Percentiles rank a stretch among this genome's conserved stretches.
Evolutionary conservation across 1,140 invertebrate genomes (phyloP).

Genomic region (Thalassaphorura encarpata): DNA sequence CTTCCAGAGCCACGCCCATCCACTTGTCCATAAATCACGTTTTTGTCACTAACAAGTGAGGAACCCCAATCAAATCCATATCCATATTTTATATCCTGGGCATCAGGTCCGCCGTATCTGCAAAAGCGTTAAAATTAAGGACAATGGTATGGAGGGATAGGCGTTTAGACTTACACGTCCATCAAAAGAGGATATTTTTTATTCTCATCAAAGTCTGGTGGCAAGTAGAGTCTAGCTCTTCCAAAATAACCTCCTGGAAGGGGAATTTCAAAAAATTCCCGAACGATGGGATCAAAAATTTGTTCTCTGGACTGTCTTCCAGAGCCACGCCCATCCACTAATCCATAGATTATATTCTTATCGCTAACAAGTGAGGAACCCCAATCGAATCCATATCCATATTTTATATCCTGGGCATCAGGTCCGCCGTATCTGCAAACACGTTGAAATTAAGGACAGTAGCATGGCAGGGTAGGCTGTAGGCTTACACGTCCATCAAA

Average conservation of each 20-base stretch:
- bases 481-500: slow-evolving; percentile 71
- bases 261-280: neutral
- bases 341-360: slow-evolving; percentile 71
- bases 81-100: slow-evolving; percentile 63
- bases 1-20: slow-evolving; percentile 81
- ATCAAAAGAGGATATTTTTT: neutral
- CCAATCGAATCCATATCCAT: slow-evolving; percentile 68
- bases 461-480: too few relatives aligned
- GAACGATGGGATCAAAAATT: slow-evolving; percentile 64
- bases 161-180: neutral
- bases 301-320: slow-evolving; percentile 72
- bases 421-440: slow-evolving; percentile 70
- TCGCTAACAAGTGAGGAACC: slow-evolving; percentile 70
- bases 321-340: slow-evolving; percentile 81
- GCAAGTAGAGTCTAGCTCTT: neutral
- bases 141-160: too few relatives aligned
- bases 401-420: slow-evolving; percentile 64
- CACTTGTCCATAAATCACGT: slow-evolving; percentile 74
- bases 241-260: neutral
- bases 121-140: slow-evolving; percentile 20
- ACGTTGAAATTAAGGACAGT: neutral
- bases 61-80: slow-evolving; percentile 68
- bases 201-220: neutral
- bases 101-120: slow-evolving; percentile 78
- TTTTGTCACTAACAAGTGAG: slow-evolving; percentile 70